A percentile compares a stretch with the other conserved stretches of the same genome.
Evolutionary conservation across 2,888 invertebrate genomes (phyloP).

Genomic region (Apodemia mormo): DNA sequence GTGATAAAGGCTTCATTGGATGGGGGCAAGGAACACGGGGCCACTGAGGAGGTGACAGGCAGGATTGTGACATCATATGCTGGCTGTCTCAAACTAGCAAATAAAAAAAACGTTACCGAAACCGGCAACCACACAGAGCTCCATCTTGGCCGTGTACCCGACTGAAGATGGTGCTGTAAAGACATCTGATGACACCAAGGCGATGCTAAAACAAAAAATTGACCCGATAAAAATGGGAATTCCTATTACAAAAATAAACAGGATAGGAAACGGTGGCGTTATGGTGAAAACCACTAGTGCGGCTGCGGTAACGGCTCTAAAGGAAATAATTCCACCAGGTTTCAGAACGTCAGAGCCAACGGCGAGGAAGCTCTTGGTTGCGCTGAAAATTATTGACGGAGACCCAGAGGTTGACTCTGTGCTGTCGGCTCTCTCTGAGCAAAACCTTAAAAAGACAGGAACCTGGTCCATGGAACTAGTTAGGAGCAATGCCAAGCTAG

Average conservation of each 20-base stretch:
- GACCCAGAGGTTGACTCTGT: background rate
- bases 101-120: too few relatives aligned
- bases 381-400: background rate
- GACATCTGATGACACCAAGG: background rate
- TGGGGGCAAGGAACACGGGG: background rate
- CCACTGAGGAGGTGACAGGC: background rate
- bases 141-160: too few relatives aligned
- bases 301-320: background rate
- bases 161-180: too few relatives aligned
- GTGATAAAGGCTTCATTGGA: background rate
- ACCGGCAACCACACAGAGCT: too few relatives aligned
- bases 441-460: background rate
- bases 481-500: too few relatives aligned
- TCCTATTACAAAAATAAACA: too few relatives aligned
- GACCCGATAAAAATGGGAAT: background rate
- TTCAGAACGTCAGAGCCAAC: background rate
- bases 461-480: too few relatives aligned
- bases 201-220: background rate
- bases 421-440: background rate
- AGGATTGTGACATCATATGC: background rate
- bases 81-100: too few relatives aligned
- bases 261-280: too few relatives aligned
- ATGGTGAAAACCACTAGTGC: too few relatives aligned
- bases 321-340: background rate
- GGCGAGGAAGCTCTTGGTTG: background rate